Evolutionary conservation across 2,113 vertebrate species (phyloP).

Genomic region (Leucopsar rothschildi): DNA sequence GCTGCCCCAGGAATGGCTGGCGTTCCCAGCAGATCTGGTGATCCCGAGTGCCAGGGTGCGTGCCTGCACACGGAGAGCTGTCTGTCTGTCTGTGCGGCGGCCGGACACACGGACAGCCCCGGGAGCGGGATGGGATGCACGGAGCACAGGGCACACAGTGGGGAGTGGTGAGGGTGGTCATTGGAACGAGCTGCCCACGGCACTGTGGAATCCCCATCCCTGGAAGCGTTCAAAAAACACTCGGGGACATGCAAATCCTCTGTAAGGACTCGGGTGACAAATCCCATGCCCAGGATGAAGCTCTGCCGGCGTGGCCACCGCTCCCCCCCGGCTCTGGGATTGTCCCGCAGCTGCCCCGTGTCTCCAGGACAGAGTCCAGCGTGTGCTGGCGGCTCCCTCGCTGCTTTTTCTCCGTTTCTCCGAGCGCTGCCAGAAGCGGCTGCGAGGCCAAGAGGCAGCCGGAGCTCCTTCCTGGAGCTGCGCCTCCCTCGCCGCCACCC

Average conservation of each 20-base stretch:
- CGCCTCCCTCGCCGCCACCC: not conserved
- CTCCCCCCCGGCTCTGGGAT: rapidly evolving
- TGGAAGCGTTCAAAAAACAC: too few species aligned
- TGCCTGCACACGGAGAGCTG: not conserved
- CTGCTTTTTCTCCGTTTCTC: not conserved
- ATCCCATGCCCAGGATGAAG: rapidly evolving
- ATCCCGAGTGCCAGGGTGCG: not conserved
- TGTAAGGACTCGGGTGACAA: not conserved
- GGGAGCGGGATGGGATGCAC: not conserved
- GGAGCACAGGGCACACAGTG: too few species aligned
- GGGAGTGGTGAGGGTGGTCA: too few species aligned
- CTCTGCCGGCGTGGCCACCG: not conserved
- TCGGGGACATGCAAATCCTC: not conserved
- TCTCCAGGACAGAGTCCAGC: not conserved
- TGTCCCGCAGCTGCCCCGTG: not conserved
- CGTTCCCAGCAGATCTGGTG: not conserved
- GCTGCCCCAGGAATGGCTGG: not conserved
- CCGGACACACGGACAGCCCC: not conserved
- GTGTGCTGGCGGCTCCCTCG: not conserved
- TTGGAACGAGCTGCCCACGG: too few species aligned
- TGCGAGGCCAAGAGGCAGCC: not conserved
- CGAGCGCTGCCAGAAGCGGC: not conserved
- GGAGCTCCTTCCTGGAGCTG: not conserved
- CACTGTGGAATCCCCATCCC: too few species aligned
- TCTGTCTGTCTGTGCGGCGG: rapidly evolving